Percentiles rank a stretch among this genome's conserved stretches.
Evolutionary conservation across 2,797 vertebrate species (phyloP).

Genomic region (Falco naumanni): DNA sequence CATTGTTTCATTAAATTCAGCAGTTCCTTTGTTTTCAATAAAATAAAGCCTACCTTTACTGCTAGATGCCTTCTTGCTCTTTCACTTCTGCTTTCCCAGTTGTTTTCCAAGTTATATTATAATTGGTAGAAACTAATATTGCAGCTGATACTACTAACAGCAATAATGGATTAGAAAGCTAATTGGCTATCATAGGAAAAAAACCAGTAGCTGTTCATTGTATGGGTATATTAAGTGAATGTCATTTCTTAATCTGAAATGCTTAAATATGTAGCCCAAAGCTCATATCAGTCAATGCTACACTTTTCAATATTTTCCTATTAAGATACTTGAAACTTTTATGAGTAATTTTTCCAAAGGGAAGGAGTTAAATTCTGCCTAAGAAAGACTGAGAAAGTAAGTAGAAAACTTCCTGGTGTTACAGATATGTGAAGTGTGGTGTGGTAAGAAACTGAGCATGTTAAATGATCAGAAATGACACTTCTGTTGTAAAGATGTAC

Average conservation of each 20-base stretch:
- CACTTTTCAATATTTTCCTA: neutral
- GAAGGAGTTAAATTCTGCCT: neutral
- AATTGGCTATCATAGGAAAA: neutral
- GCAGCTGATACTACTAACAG: neutral
- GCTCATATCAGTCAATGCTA: neutral
- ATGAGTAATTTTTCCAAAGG: neutral
- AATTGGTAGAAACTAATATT: neutral
- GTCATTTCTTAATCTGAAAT: neutral
- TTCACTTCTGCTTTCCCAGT: neutral
- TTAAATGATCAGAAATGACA: slow-evolving; percentile 22
- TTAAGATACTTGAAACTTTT: neutral
- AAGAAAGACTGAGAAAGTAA: neutral
- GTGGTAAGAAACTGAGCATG: neutral
- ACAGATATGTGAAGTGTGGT: neutral
- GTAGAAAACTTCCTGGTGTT: neutral
- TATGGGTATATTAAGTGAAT: neutral
- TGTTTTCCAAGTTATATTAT: neutral
- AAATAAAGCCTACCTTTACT: neutral
- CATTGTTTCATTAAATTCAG: neutral
- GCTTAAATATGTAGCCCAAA: neutral
- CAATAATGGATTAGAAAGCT: neutral
- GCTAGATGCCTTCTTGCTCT: neutral
- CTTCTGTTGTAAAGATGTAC: slow-evolving; percentile 23
- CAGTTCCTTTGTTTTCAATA: neutral
- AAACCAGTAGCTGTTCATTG: neutral